A percentile compares a stretch with the other conserved stretches of the same genome.
These are phyloP conservation scores for Chlorospingus semifuscus DNA, from an alignment of 2,797 vertebrate genomes.

Conservation along the genomic window DNA sequence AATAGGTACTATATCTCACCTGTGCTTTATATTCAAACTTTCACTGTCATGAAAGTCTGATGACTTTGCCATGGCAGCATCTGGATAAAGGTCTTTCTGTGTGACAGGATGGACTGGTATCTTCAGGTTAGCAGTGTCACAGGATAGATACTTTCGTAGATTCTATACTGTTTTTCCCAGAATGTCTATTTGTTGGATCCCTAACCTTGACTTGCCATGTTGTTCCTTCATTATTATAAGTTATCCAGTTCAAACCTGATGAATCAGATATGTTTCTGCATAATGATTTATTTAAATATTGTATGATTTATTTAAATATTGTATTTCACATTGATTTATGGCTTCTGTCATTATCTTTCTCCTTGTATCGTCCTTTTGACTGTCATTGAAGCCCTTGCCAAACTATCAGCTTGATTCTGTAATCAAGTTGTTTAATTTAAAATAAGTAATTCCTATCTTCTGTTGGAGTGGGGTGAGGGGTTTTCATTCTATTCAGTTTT, in stretches of 20 bases:
- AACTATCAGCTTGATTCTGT: neutral
- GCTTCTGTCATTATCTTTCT: neutral
- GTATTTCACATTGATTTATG: neutral
- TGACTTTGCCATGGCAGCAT: neutral
- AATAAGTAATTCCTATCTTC: neutral
- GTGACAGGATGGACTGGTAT: neutral
- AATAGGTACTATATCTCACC: neutral
- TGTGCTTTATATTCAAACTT: neutral
- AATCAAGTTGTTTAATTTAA: constrained; percentile 18
- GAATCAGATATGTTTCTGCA: neutral
- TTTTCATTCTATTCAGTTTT: neutral
- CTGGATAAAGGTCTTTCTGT: neutral
- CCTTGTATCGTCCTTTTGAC: neutral
- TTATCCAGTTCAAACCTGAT: neutral
- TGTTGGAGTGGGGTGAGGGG: neutral
- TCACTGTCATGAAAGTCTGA: neutral
- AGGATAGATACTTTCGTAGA: neutral
- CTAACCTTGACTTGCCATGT: neutral
- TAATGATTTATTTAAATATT: neutral
- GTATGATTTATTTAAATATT: neutral
- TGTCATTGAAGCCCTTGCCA: neutral
- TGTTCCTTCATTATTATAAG: neutral
- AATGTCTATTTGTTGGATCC: neutral
- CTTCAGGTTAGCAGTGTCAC: neutral
- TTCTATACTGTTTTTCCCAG: neutral